A percentile compares a stretch with the other conserved stretches of the same genome.
Conservation (phyloP, 2,888 invertebrate species). For the Tachina fera region DNA sequence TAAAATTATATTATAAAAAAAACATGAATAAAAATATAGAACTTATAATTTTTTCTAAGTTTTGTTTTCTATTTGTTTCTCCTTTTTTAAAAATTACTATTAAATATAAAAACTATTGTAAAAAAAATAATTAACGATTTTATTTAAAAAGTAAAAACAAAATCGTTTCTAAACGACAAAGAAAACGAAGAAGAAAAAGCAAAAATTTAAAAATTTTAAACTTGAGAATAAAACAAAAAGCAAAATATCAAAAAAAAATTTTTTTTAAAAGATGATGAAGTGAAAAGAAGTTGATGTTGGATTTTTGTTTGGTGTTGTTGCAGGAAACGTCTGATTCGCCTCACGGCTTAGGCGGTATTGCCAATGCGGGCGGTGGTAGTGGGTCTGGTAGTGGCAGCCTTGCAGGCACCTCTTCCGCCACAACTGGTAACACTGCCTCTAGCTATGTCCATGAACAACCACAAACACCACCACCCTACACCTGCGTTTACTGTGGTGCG, state of each 20-base stretch:
- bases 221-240: conserved; percentile 66
- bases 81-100: conserved; percentile 54
- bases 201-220: conserved; percentile 74
- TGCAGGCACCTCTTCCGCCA: conserved; percentile 63
- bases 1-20: conserved; percentile 59
- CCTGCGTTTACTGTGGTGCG: conserved; percentile 95
- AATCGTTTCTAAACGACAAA: conserved; percentile 71
- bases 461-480: conserved; percentile 85
- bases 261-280: conserved; percentile 75
- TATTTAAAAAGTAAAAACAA: conserved; percentile 50
- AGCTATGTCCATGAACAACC: conserved; percentile 76
- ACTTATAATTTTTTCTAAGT: conserved; percentile 62
- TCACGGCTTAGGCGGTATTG: conserved; percentile 86
- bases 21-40: conserved; percentile 66
- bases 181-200: conserved; percentile 73
- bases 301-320: conserved; percentile 91
- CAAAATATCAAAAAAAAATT: conserved; percentile 73
- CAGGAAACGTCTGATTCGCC: conserved; percentile 90
- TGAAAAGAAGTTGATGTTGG: conserved; percentile 94
- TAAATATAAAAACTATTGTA: conserved; percentile 56
- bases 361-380: conserved; percentile 74
- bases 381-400: conserved; percentile 68
- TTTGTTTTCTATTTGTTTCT: conserved; percentile 67
- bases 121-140: conserved; percentile 50
- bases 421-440: conserved; percentile 70